Evolutionary conservation across 2,888 invertebrate genomes (phyloP).

Genomic region (Apotomis turbidana): DNA sequence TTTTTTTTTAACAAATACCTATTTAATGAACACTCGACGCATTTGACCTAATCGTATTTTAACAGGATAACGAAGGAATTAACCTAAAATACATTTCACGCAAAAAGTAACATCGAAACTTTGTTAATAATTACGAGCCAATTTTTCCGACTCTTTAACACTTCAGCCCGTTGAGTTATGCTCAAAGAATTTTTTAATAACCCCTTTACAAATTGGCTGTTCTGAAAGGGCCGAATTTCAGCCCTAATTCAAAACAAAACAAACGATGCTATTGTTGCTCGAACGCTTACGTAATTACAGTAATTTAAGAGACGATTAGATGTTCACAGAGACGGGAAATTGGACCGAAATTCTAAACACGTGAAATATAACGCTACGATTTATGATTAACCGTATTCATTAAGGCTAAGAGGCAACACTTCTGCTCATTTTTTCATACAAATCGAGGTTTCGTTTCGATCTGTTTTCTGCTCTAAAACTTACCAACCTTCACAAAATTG

Average conservation of each 20-base stretch:
- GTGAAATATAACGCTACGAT: slow-evolving; percentile 29
- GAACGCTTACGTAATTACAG: slow-evolving; percentile 39
- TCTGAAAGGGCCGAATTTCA: slow-evolving; percentile 27
- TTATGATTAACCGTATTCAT: slow-evolving; percentile 19
- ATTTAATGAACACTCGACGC: too few species aligned
- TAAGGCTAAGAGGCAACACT: background rate
- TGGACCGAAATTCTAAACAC: slow-evolving; percentile 37
- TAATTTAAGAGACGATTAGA: slow-evolving; percentile 40
- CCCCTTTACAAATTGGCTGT: slow-evolving; percentile 22
- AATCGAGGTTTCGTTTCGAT: too few species aligned
- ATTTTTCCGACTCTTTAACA: slow-evolving; percentile 29
- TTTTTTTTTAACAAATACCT: too few species aligned
- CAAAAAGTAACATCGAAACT: background rate
- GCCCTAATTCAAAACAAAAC: slow-evolving; percentile 33
- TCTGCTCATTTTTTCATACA: background rate
- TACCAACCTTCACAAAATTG: too few species aligned
- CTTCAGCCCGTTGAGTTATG: slow-evolving; percentile 15
- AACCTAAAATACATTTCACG: background rate
- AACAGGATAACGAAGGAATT: too few species aligned
- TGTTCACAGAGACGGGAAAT: slow-evolving; percentile 36
- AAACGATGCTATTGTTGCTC: slow-evolving; percentile 35
- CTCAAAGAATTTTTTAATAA: slow-evolving; percentile 36
- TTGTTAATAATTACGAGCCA: background rate
- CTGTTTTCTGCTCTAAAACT: too few species aligned
- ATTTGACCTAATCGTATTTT: too few species aligned